phyloP scores from a whole-genome alignment of 2,797 vertebrate genomes.

The Holocentrus rufus region DNA sequence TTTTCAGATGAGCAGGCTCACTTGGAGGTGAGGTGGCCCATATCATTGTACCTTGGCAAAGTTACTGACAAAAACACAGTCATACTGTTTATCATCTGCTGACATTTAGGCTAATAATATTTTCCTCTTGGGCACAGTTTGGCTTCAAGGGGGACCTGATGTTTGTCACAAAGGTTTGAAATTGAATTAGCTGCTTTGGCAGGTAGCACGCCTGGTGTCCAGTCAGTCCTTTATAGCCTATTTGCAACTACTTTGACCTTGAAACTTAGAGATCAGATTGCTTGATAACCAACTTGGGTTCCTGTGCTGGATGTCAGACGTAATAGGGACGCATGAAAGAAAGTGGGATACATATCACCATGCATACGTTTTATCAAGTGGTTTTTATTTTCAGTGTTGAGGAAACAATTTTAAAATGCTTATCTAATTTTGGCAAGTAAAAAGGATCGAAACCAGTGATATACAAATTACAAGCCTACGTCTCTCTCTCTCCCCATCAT shows the following conservation, averaged over 20 bases:
- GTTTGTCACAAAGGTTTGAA: not conserved
- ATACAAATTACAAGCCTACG: not conserved
- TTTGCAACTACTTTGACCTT: not conserved
- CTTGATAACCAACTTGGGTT: not conserved
- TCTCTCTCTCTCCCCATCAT: not conserved
- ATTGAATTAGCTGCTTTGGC: not conserved
- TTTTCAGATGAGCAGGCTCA: not conserved
- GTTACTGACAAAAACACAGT: not conserved
- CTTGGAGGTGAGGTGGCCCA: not conserved
- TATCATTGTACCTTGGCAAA: not conserved
- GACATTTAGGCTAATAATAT: not conserved
- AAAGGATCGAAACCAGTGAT: not conserved
- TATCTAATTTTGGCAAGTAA: not conserved
- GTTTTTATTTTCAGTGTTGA: slow-evolving; percentile 2
- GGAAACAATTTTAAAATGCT: not conserved
- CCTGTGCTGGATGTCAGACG: too few relatives aligned
- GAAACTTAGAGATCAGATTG: not conserved
- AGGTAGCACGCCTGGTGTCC: not conserved
- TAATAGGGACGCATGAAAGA: slow-evolving; percentile 1
- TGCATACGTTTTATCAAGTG: slow-evolving; percentile 44
- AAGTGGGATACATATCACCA: slow-evolving; percentile 23
- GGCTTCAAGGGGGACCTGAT: not conserved
- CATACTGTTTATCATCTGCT: not conserved
- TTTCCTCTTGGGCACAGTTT: not conserved
- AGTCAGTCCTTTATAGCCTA: not conserved